Base-by-base conservation (phyloP, 2,888 invertebrate genomes). In the Xestia c-nigrum region DNA sequence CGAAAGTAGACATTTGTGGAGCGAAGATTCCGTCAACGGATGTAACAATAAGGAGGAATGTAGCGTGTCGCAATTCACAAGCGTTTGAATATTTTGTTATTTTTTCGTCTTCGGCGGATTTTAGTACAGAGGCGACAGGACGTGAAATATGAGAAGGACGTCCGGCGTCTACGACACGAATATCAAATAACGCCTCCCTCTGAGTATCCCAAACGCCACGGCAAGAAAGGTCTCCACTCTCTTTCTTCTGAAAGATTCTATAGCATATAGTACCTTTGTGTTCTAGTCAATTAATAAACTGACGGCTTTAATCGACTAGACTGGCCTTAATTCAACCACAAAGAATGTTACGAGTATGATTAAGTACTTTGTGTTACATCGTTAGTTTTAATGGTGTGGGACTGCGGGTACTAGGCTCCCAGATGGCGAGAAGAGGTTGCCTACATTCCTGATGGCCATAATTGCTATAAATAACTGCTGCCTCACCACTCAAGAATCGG, bases 381-480 rank as follows among this genome's bases (percentile, higher is more conserved):
- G 31, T 21, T 16, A n/a, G 19, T 55, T 24, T 55, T 14, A 46
- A 43, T 64, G 59, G 12, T 59, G 59, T 57, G 21, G 21, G 21
- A 50, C 9, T 21, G 9, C n/a, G 21, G 16, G 24, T 74, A 76
- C 83, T 43, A 67, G 55, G 59, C 38, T 63, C 10, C 59, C 70
- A 84, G 57, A 80, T 75, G 70, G 57, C 67, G 19, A 16, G 38
- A 31, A 9, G 64, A 40, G 21, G 43, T 75, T 40, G 59, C 52
- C n/a, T 65, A 61, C 67, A 80, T 84, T 82, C 75, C 68, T 24
- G 55, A 52, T 67, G 3, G 16, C 55, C 55, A 75, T 75, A 64
- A 67, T 24, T 63, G 24, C 81, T 82, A 82, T 76, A 57, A 80
- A 84, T 82, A 82, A 50, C 47, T 6, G 6, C 21, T 21, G 69